These are phyloP conservation scores for Microctonus brassicae DNA, from an alignment of 2,888 invertebrate genomes.

Conservation along the genomic window DNA sequence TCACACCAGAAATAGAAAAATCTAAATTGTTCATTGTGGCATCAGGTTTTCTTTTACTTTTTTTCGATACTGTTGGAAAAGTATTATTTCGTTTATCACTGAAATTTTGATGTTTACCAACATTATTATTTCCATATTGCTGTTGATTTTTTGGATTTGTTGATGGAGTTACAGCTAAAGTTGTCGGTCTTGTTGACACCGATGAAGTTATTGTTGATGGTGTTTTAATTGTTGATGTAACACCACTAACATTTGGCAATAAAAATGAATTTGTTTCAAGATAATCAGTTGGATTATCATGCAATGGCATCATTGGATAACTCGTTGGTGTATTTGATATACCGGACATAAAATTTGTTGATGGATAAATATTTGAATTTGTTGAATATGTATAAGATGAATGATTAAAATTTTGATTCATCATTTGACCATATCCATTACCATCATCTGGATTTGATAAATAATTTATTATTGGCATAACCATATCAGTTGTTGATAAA, in stretches of 20 bases:
- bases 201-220: slow-evolving; percentile 41
- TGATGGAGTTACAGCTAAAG: slow-evolving; percentile 37
- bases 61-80: slow-evolving; percentile 58
- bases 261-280: slow-evolving; percentile 63
- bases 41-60: slow-evolving; percentile 60
- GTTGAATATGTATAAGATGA: slow-evolving; percentile 64
- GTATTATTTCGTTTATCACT: slow-evolving; percentile 59
- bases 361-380: slow-evolving; percentile 66
- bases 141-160: slow-evolving; percentile 53
- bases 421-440: slow-evolving; percentile 62
- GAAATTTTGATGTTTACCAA: slow-evolving; percentile 62
- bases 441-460: slow-evolving; percentile 64
- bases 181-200: slow-evolving; percentile 43
- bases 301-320: slow-evolving; percentile 65
- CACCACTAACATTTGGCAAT: slow-evolving; percentile 57
- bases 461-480: slow-evolving; percentile 64
- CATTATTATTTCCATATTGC: slow-evolving; percentile 48
- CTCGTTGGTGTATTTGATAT: slow-evolving; percentile 64
- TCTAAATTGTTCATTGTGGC: slow-evolving; percentile 64
- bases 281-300: slow-evolving; percentile 63
- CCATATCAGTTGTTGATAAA: slow-evolving; percentile 55
- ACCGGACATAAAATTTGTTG: slow-evolving; percentile 64
- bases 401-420: slow-evolving; percentile 66
- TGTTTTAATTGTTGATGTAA: slow-evolving; percentile 48
- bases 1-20: slow-evolving; percentile 61